Evolutionary conservation across 2,888 invertebrate genomes (phyloP), one percentile per base, ranked within the genome.

Genomic region (Heliconius erato): DNA sequence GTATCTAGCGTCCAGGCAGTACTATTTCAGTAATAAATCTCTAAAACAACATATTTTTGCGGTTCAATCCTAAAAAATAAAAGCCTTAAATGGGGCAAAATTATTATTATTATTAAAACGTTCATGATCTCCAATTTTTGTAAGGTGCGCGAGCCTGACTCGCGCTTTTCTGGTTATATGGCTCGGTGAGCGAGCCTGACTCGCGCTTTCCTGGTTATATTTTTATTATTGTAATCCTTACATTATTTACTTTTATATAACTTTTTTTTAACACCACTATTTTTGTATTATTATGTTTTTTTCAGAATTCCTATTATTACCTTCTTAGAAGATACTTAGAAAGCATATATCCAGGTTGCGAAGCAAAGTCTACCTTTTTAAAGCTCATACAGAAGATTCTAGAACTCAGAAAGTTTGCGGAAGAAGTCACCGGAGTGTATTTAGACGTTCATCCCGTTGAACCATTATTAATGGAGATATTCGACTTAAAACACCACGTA

Each of bases 401-500:
- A 44, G 99, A 99, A 90, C 97, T 99, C 35, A 97, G 98, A 87
- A 97, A 97, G 89, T 96, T 99, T 79, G 98, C 99, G 84, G 98
- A 99, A 88, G 98, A 98, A 88, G 98, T 99, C n/a, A 98, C 99
- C 14, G 97, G 98, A 67, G 98, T 99, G 7, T 98, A 99, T 92
- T 96, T 99, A 44, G 98, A 99, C 93, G 98, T 99, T 1, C 99
- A 99, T 96, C 99, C 99, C 54, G 98, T 99, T 72, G 99, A 99
- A 89, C 99, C 99, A 0, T 95, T 99, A 65, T 96, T 99, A 74
- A 98, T 99, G 91, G 99, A 99, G 96, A 99, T 99, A 90, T 99
- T 99, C 89, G 99, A 99, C 95, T 96, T 99, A 84, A 99, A 99
- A 90, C 97, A 95, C 49, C 96, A 95, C n/a, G 91, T 91, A 12